Conservation (phyloP, 2,113 vertebrate species). For the Labrus mixtus region DNA sequence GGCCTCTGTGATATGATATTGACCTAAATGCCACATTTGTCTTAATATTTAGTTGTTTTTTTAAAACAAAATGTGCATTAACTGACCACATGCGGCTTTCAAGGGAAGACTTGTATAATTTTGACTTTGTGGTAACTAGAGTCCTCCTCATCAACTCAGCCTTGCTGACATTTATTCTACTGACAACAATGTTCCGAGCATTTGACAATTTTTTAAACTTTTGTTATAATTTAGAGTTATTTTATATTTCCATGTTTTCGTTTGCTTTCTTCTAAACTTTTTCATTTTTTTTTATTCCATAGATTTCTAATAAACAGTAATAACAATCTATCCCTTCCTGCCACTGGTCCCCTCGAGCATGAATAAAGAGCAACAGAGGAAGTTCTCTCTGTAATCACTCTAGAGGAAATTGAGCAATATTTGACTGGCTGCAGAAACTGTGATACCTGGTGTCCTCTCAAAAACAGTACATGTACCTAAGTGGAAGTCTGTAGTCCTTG, state of each 20-base stretch:
- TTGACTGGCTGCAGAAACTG: conserved; percentile 81
- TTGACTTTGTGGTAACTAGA: conserved; percentile 35
- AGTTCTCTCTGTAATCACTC: conserved; percentile 63
- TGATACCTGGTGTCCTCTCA: conserved; percentile 75
- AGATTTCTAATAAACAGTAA: conserved; percentile 54
- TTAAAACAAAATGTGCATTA: conserved; percentile 46
- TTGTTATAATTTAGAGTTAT: neutral
- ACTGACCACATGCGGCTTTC: conserved; percentile 25
- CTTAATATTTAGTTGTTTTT: conserved; percentile 34
- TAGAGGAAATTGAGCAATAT: conserved; percentile 80
- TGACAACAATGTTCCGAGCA: neutral
- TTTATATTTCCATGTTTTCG: conserved; percentile 1
- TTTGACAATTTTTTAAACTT: conserved; percentile 10
- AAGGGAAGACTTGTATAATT: conserved; percentile 30
- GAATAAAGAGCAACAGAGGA: conserved; percentile 54
- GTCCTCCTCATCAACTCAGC: conserved; percentile 7
- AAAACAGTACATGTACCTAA: conserved; percentile 54
- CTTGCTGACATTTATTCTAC: conserved; percentile 37
- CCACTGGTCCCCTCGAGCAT: conserved; percentile 43
- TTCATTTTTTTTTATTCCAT: conserved; percentile 12
- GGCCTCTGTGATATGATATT: neutral
- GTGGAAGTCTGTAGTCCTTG: conserved; percentile 56
- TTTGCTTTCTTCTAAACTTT: conserved; percentile 6
- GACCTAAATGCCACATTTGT: conserved; percentile 43
- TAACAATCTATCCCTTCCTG: conserved; percentile 36